These are phyloP conservation scores for Octonoba sinensis DNA, from an alignment of 2,888 invertebrate species.

Conservation along the genomic window DNA sequence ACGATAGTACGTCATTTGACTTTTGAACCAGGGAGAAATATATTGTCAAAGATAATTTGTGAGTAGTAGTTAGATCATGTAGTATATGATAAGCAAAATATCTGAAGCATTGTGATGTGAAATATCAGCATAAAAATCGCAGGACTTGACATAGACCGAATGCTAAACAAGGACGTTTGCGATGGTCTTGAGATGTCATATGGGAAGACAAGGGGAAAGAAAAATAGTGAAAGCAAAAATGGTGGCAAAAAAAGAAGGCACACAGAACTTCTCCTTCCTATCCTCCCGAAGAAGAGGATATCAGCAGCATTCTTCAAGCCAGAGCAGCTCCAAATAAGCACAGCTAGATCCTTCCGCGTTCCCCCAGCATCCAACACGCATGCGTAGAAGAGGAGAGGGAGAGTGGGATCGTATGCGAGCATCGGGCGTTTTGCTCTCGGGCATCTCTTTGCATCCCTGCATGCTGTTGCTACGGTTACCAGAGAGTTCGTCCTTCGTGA, in stretches of 20 bases:
- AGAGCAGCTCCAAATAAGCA: slow-evolving; percentile 62
- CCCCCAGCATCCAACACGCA: slow-evolving; percentile 24
- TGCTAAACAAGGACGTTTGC: slow-evolving; percentile 57
- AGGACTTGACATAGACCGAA: slow-evolving; percentile 45
- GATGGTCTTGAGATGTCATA: slow-evolving; percentile 27
- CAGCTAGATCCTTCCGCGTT: slow-evolving; percentile 56
- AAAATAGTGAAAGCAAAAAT: slow-evolving; percentile 1
- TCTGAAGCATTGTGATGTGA: too few relatives aligned
- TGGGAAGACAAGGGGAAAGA: slow-evolving; percentile 4
- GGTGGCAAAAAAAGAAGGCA: slow-evolving; percentile 4
- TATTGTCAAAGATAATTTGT: too few relatives aligned
- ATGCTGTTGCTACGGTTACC: slow-evolving; percentile 61
- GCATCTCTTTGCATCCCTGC: slow-evolving; percentile 62
- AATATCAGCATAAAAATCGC: slow-evolving; percentile 6
- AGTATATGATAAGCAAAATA: too few relatives aligned
- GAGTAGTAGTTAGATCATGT: too few relatives aligned
- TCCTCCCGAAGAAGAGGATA: slow-evolving; percentile 37
- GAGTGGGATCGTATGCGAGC: slow-evolving; percentile 36
- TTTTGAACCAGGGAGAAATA: too few relatives aligned
- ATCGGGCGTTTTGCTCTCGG: slow-evolving; percentile 54
- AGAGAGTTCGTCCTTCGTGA: slow-evolving; percentile 5
- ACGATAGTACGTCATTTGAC: too few relatives aligned
- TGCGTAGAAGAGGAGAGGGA: slow-evolving; percentile 16
- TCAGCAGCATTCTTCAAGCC: slow-evolving; percentile 52
- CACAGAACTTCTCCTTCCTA: slow-evolving; percentile 10